Conservation (phyloP, 2,113 vertebrate genomes). For the Stigmatopora argus region DNA sequence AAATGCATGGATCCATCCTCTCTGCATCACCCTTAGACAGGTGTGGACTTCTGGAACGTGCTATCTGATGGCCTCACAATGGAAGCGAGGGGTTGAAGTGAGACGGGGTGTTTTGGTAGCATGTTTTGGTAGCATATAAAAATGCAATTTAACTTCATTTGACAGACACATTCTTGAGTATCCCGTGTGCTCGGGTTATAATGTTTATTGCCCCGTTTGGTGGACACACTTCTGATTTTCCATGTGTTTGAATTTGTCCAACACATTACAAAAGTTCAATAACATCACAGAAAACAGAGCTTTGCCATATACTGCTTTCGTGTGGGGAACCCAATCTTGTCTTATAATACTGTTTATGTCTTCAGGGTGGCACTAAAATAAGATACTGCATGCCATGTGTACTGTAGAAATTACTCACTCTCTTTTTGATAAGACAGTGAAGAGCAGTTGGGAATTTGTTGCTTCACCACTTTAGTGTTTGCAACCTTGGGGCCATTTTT, state of each 20-base stretch:
- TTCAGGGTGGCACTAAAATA: slow-evolving; percentile 50
- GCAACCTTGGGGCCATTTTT: slow-evolving; percentile 43
- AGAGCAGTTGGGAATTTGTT: slow-evolving; percentile 49
- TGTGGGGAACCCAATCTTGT: slow-evolving; percentile 28
- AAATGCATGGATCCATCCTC: slow-evolving; percentile 70
- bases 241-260: slow-evolving; percentile 28
- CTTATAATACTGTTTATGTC: slow-evolving; percentile 18
- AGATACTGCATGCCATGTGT: neutral
- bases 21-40: slow-evolving; percentile 72
- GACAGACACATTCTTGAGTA: slow-evolving; percentile 53
- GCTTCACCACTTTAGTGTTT: slow-evolving; percentile 54
- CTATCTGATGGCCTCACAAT: slow-evolving; percentile 73
- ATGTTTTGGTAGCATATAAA: slow-evolving; percentile 55
- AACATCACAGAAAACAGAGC: slow-evolving; percentile 2
- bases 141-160: slow-evolving; percentile 67
- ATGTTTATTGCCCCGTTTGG: slow-evolving; percentile 42
- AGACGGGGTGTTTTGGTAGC: slow-evolving; percentile 49
- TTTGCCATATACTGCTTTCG: neutral
- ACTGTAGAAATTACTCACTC: slow-evolving; percentile 4
- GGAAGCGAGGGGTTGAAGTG: slow-evolving; percentile 28
- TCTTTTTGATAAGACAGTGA: slow-evolving; percentile 43
- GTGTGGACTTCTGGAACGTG: slow-evolving; percentile 64
- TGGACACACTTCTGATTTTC: slow-evolving; percentile 37
- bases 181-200: slow-evolving; percentile 36
- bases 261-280: slow-evolving; percentile 38